Base-by-base conservation (phyloP, 2,888 invertebrate genomes). In the Drosophila putrida region DNA sequence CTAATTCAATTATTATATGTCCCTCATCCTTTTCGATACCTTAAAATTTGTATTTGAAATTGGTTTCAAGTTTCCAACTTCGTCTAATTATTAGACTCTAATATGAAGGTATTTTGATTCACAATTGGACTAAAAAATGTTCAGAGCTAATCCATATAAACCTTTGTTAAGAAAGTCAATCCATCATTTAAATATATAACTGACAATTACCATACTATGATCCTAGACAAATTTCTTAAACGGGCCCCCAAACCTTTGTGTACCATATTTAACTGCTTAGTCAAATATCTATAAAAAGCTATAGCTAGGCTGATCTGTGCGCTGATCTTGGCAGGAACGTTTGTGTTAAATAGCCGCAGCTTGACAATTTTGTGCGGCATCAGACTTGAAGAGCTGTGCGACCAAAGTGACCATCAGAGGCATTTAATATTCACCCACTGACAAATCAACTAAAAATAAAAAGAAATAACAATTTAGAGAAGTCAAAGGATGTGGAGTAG, bases 261-360 rank as follows among this genome's bases (percentile, higher is more conserved):
- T 31, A 43, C 20, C 20, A 20, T 20, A 3, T 20, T 20, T 31
- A 41, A 15, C 31, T 38, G 10, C 13, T 27, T 53, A 28, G 15
- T 15, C 13, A 11, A 6, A 4, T 31, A 4, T 31, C 25, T 46
- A 28, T 46, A 28, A 15, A 39, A 31, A 59, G 49, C 58, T 70
- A 27, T 38, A 53, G 20, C 31, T 53, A 53, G 43, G 28, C 55
- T 47, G 51, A 59, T 54, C 60, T 44, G 11, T 28, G 25, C 36
- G 65, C 74, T 74, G 74, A 72, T 36, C 58, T 72, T 71, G 78
- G 41, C 74, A 78, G 74, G 74, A 78, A 75, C 78, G 66, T 73
- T 62, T 71, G 76, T 50, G 49, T 15, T 75, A 33, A 50, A 27
- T n/a, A 71, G 59, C 76, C 70, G 60, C 71, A 41, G 20, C 49